phyloP scores from a whole-genome alignment of 2,888 invertebrate species.

The Trachelus tabidus region DNA sequence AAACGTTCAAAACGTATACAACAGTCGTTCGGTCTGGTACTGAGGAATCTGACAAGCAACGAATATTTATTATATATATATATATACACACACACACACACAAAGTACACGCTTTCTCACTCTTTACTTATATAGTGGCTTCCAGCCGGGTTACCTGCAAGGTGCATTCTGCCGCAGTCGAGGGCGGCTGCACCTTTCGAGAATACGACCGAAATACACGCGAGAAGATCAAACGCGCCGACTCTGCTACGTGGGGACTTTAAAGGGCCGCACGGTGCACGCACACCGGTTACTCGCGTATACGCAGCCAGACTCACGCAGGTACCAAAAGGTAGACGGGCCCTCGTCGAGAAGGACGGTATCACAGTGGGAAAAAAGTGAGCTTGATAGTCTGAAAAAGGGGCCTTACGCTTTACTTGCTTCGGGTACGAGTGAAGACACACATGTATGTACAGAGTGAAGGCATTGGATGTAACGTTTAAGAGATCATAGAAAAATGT shows the following conservation, averaged over 20 bases:
- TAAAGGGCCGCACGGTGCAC: neutral
- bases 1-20: too few species aligned
- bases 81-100: neutral
- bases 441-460: neutral
- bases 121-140: constrained; percentile 3
- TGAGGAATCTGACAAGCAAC: neutral
- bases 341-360: neutral
- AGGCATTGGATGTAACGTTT: neutral
- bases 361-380: neutral
- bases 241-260: constrained; percentile 22
- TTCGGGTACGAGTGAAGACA: neutral
- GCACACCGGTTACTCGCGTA: neutral
- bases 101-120: constrained; percentile 2
- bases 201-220: neutral
- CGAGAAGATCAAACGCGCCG: constrained; percentile 42
- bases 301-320: neutral
- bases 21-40: neutral
- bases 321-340: neutral
- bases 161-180: neutral
- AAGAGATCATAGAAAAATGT: neutral
- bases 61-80: constrained; percentile 2
- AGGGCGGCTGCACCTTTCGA: neutral
- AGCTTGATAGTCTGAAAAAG: neutral
- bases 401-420: neutral
- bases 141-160: neutral